Base-by-base conservation (phyloP, 1,140 invertebrate species). In the Camponotus floridanus region DNA sequence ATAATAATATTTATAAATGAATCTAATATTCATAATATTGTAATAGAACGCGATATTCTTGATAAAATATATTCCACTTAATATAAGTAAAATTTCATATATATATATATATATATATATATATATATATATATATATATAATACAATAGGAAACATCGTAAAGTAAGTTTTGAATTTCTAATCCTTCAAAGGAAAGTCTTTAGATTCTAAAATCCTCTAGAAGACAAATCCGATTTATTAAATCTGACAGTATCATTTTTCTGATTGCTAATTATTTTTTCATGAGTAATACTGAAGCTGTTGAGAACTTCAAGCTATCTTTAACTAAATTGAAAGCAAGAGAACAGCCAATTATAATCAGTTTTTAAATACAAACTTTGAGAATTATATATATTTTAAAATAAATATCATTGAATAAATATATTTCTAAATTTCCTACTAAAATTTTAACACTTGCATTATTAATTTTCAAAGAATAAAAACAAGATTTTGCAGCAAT, bases 211-310 rank as follows among this genome's bases (percentile, higher is more conserved):
- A 62, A 76, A 62, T 62, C 64, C 15, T 76, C 5, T 26, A 61
- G 9, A 21, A 18, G 4, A 31, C 57, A 62, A 76, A 45, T 64
- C 59, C 59, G 26, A 64, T 76, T 76, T 74, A 59, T 74, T 39
- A 59, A 59, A 74, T 64, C 13, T 8, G 7, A 62, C 26, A 31
- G 21, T 42, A 39, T 42, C 3, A 64, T 33, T 65, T 78, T 26
- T 33, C 76, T 78, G 45, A 78, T 64, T n/a, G 13, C 13, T 18
- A 76, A 62, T 76, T 76, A 61, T 61, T 61, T 61, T 31, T 61
- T 31, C 36, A 21, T 26, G 39, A 5, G 9, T 61, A 39, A 61
- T 61, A 61, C 9, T 5, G 15, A 76, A 18, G 7, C 8, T 13
- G 33, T 59, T 59, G 3, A 59, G 2, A 59, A 59, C 7, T 15